Conservation (phyloP, 2,888 invertebrate species). For the Nymphalis c-album region DNA sequence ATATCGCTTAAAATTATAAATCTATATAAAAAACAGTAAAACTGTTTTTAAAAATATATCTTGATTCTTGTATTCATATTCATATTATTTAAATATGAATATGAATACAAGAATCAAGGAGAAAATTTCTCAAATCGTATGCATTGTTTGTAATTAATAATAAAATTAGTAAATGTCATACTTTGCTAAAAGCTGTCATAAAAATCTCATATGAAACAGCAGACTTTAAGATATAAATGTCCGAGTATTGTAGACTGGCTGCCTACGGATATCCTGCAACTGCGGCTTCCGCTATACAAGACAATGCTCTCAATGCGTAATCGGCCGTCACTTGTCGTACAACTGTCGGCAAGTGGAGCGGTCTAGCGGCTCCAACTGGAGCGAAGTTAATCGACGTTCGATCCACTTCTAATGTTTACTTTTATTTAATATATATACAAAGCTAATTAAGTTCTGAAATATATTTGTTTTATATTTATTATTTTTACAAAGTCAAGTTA, state of each 20-base stretch:
- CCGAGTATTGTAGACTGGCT: conserved; percentile 12
- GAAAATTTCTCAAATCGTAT: no score
- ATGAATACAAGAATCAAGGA: no score
- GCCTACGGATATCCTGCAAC: conserved; percentile 22
- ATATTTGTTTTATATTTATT: no score
- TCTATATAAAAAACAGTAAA: no score
- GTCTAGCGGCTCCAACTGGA: conserved; percentile 24
- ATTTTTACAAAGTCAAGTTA: no score
- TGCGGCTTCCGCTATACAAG: conserved; percentile 48
- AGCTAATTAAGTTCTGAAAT: background rate
- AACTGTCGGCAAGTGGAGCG: conserved; percentile 33
- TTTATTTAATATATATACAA: background rate
- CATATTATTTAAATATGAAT: no score
- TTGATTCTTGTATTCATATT: no score
- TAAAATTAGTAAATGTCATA: no score
- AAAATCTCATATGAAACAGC: background rate
- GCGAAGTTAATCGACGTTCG: conserved; percentile 10
- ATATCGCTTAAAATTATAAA: no score
- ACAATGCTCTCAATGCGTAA: conserved; percentile 58
- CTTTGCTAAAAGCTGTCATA: no score
- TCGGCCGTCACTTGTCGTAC: conserved; percentile 27
- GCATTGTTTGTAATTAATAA: no score
- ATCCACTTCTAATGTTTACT: background rate
- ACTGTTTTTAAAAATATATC: no score
- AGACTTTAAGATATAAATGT: background rate